A percentile compares a stretch with the other conserved stretches of the same genome.
phyloP scores from a whole-genome alignment of 2,888 invertebrate genomes.

The Lydus trimaculatus region DNA sequence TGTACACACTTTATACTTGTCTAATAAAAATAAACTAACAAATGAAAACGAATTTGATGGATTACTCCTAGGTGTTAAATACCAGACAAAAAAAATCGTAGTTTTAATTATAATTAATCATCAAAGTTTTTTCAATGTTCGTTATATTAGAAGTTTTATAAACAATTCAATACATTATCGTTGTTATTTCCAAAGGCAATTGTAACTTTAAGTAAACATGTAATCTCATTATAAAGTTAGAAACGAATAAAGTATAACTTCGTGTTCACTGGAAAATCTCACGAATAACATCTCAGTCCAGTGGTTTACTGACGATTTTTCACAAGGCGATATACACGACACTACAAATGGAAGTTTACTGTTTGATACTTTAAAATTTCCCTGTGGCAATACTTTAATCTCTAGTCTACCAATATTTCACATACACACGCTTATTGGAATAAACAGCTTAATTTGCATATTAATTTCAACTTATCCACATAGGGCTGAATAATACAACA shows the following conservation, averaged over 20 bases:
- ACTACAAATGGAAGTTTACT: not conserved
- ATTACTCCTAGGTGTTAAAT: not conserved
- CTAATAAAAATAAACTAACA: not conserved
- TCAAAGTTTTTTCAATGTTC: not conserved
- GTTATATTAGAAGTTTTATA: not conserved
- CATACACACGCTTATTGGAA: not conserved
- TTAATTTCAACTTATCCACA: conserved; percentile 15
- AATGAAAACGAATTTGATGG: not conserved
- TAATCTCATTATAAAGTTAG: conserved; percentile 7
- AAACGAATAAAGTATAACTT: conserved; percentile 9
- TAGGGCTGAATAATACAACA: not conserved
- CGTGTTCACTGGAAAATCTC: conserved; percentile 8
- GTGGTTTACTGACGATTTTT: not conserved
- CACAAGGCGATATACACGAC: not conserved
- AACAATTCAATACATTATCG: not conserved
- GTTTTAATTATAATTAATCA: not conserved
- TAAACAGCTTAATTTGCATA: conserved; percentile 19
- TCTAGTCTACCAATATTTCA: not conserved
- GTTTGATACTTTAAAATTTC: not conserved
- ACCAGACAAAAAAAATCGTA: no score
- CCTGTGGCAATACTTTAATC: not conserved
- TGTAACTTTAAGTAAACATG: not conserved
- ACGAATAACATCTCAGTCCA: conserved; percentile 1
- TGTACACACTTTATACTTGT: not conserved
- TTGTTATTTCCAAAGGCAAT: not conserved